phyloP scores from a whole-genome alignment of 2,113 vertebrate genomes.

The Excalfactoria chinensis region DNA sequence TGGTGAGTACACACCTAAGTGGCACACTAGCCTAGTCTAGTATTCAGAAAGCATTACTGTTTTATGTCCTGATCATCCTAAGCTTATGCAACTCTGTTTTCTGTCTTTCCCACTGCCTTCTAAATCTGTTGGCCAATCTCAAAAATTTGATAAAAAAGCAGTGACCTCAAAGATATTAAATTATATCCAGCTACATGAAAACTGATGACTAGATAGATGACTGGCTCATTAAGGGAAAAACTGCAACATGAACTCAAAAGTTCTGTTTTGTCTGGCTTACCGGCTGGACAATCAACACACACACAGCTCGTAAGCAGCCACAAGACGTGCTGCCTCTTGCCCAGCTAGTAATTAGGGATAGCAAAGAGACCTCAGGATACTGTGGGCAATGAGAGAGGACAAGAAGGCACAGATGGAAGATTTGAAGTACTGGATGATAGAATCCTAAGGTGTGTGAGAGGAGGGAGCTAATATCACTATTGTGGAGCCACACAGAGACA shows the following conservation, averaged over 20 bases:
- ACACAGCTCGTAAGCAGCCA: slow-evolving; percentile 28
- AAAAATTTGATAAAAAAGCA: slow-evolving; percentile 44
- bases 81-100: slow-evolving; percentile 66
- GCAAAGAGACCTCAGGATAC: slow-evolving; percentile 37
- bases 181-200: slow-evolving; percentile 56
- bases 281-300: slow-evolving; percentile 55
- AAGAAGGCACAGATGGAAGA: slow-evolving; percentile 51
- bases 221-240: slow-evolving; percentile 60
- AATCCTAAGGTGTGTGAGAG: background rate
- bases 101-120: slow-evolving; percentile 55
- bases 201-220: slow-evolving; percentile 65
- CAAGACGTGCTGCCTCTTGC: slow-evolving; percentile 56
- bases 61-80: slow-evolving; percentile 17
- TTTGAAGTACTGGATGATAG: slow-evolving; percentile 16
- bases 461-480: background rate
- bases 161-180: slow-evolving; percentile 22
- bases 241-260: slow-evolving; percentile 59
- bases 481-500: background rate
- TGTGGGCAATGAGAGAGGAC: slow-evolving; percentile 36
- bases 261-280: slow-evolving; percentile 68
- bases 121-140: slow-evolving; percentile 55
- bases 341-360: slow-evolving; percentile 30
- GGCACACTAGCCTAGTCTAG: slow-evolving; percentile 32
- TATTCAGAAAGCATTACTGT: slow-evolving; percentile 12
- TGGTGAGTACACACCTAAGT: slow-evolving; percentile 33